phyloP scores from a whole-genome alignment of 2,113 vertebrate genomes.

The Planiliza haematocheilus region DNA sequence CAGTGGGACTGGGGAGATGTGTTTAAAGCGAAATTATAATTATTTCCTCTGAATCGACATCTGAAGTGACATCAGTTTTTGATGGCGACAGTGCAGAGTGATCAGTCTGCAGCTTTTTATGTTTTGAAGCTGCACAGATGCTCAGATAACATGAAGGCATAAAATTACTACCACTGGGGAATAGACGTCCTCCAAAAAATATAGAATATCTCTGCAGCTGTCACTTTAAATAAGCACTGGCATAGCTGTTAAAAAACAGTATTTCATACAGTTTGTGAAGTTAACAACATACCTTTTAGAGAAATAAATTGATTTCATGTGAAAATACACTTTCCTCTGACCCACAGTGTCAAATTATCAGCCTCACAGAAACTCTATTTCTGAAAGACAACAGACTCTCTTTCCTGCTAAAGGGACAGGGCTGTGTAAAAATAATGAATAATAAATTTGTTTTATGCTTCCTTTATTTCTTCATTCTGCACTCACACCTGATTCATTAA shows the following conservation, averaged over 20 bases:
- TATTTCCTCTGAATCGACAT: constrained; percentile 14
- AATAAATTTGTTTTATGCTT: too few relatives aligned
- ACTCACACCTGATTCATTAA: too few relatives aligned
- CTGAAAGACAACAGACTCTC: too few relatives aligned
- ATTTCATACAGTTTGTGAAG: background rate
- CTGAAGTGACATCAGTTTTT: background rate
- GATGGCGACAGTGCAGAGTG: background rate
- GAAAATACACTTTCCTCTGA: background rate
- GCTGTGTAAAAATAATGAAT: too few relatives aligned
- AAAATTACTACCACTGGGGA: background rate
- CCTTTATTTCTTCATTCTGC: too few relatives aligned
- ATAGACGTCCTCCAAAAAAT: background rate
- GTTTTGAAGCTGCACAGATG: background rate
- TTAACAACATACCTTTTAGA: too few relatives aligned
- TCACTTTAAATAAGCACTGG: background rate
- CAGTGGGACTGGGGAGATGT: background rate
- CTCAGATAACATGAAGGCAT: background rate
- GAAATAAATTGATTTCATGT: background rate
- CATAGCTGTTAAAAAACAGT: constrained; percentile 1
- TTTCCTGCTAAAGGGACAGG: too few relatives aligned
- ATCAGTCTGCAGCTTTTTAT: background rate
- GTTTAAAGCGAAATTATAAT: background rate
- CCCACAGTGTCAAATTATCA: background rate
- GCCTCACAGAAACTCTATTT: background rate
- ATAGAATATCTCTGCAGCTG: background rate